phyloP scores from a whole-genome alignment of 2,888 invertebrate genomes.

The Cryptus viduatorius region DNA sequence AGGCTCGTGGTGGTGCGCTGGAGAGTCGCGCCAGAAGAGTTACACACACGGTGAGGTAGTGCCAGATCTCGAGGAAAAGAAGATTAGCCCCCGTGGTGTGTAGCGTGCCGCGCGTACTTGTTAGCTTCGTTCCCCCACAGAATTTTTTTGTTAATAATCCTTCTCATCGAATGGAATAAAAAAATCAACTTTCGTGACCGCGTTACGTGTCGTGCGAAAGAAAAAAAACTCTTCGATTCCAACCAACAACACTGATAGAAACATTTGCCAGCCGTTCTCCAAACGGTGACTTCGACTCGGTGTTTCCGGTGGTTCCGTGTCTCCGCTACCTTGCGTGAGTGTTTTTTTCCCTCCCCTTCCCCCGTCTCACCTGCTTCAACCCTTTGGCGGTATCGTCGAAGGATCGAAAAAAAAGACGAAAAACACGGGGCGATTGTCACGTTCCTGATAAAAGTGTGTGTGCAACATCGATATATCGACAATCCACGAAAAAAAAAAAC shows the following conservation, averaged over 20 bases:
- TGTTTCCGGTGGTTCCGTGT: slow-evolving; percentile 68
- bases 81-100: slow-evolving; percentile 29
- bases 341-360: slow-evolving; percentile 39
- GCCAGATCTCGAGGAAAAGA: slow-evolving; percentile 53
- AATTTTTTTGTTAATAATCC: slow-evolving; percentile 8
- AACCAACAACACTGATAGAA: slow-evolving; percentile 19
- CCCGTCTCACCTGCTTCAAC: slow-evolving; percentile 49
- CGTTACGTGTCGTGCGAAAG: slow-evolving; percentile 32
- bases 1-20: slow-evolving; percentile 69
- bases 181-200: slow-evolving; percentile 27
- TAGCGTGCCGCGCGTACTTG: slow-evolving; percentile 22
- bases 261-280: slow-evolving; percentile 68
- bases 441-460: slow-evolving; percentile 44
- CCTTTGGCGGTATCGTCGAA: slow-evolving; percentile 26
- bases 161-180: slow-evolving; percentile 6
- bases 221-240: slow-evolving; percentile 15
- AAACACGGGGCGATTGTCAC: slow-evolving; percentile 45
- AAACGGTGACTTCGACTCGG: slow-evolving; percentile 63
- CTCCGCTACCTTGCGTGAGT: slow-evolving; percentile 52
- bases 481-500: slow-evolving; percentile 28
- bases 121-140: neutral
- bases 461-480: slow-evolving; percentile 31
- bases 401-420: slow-evolving; percentile 19
- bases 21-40: slow-evolving; percentile 62
- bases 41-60: slow-evolving; percentile 48